Base-by-base conservation (phyloP, 2,888 invertebrate species). In the Petrolisthes cinctipes region DNA sequence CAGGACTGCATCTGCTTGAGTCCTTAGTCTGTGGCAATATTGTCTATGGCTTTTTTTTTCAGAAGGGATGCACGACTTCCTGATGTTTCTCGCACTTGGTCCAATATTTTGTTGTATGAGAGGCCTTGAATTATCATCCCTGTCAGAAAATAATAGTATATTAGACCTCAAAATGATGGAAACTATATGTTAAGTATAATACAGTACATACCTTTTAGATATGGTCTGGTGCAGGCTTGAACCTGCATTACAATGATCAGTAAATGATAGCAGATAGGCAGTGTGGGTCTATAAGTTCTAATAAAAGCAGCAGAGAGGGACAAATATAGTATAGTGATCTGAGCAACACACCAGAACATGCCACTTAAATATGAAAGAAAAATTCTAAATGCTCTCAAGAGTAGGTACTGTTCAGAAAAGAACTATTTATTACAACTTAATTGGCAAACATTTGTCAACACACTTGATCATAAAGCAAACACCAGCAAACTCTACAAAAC, bases 401-500 rank as follows among this genome's bases (percentile, higher is more conserved):
- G 61, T 61, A 6, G 6, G 6, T 61, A 61, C 61, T n/a, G n/a
- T n/a, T n/a, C n/a, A n/a, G n/a, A n/a, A n/a, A n/a, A n/a, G n/a
- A n/a, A n/a, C n/a, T n/a, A n/a, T n/a, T n/a, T n/a, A n/a, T n/a
- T n/a, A n/a, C n/a, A n/a, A n/a, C n/a, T n/a, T n/a, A n/a, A n/a
- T n/a, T n/a, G n/a, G n/a, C n/a, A n/a, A n/a, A n/a, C n/a, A n/a
- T n/a, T n/a, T n/a, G n/a, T n/a, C n/a, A n/a, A n/a, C n/a, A n/a
- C n/a, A n/a, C n/a, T 80, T 17, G 56, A 85, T 23, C 85, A 85
- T 71, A 71, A 66, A 61, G 80, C 85, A 85, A 81, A 80, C 73
- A 80, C 80, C 71, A 51, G 23, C 7, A 66, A 71, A 54, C 80
- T 85, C 54, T 80, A 85, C 85, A 79, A 75, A 73, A 85, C 80